Evolutionary conservation across 2,888 invertebrate species (phyloP).

Genomic region (Neria commutata): DNA sequence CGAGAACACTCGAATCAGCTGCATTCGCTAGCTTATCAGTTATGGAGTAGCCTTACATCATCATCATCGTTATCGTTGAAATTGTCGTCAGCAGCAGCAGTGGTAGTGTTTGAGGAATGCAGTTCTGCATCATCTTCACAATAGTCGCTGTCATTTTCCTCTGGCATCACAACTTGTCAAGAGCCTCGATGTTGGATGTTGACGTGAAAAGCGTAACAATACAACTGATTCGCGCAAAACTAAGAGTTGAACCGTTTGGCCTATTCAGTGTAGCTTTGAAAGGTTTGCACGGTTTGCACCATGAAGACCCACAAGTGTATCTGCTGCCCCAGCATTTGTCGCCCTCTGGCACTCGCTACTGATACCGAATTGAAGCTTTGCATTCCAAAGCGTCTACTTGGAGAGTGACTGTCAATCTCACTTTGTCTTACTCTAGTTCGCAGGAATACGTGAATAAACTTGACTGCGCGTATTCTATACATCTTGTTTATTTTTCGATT

Average conservation of each 20-base stretch:
- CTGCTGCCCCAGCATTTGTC: not conserved
- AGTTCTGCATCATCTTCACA: conserved; percentile 47
- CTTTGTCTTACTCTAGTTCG: not conserved
- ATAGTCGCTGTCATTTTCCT: conserved; percentile 30
- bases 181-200: no score
- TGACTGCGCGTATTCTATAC: conserved; percentile 16
- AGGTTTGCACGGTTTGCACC: not conserved
- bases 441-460: no score
- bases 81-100: conserved; percentile 31
- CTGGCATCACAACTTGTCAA: conserved; percentile 14
- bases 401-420: not conserved
- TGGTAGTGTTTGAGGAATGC: conserved; percentile 34
- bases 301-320: conserved; percentile 1
- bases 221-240: no score
- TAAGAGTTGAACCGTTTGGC: no score
- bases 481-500: conserved; percentile 26
- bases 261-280: no score
- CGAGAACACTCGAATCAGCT: not conserved
- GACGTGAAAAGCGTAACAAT: no score
- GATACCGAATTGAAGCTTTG: not conserved
- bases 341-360: not conserved
- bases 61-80: no score
- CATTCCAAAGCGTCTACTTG: not conserved
- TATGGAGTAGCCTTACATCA: conserved; percentile 33
- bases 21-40: not conserved